Base-by-base conservation (phyloP, 2,888 invertebrate species). In the Lomographa bimaculata region DNA sequence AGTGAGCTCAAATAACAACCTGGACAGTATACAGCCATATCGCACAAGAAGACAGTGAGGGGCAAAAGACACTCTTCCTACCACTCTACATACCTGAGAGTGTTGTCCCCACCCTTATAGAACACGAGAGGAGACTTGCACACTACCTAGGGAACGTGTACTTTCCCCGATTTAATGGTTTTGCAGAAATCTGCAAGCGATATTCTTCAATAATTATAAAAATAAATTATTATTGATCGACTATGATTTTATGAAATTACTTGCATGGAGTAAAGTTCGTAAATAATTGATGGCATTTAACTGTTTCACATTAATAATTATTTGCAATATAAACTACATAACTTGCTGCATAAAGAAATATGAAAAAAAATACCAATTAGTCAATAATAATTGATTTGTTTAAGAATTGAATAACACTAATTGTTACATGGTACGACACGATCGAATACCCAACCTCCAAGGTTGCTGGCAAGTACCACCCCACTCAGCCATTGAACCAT, bases 401-500 rank as follows among this genome's bases (percentile, higher is more conserved):
- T n/a, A 16, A 16, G 16, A 16, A 5, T 16, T 16, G 5, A 33
- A n/a, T n/a, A n/a, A n/a, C n/a, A n/a, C n/a, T n/a, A n/a, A n/a
- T n/a, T n/a, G n/a, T n/a, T n/a, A n/a, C n/a, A n/a, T n/a, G n/a
- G n/a, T n/a, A n/a, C 14, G 14, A 14, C 14, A 14, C 14, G 14
- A 33, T 33, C 33, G 24, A 33, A 33, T 33, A 33, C 33, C 14
- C 23, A 33, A 33, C 33, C 33, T 33, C 24, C 23, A 9, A 33
- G 33, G 33, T 7, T 33, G 23, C 24, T 16, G 33, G 33, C 24
- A 8, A 33, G 33, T 19, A 30, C 35, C 35, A 35, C 25, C 18
- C 35, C 25, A 35, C 35, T 26, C 35, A 35, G 35, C 35, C 35
- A 35, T 26, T 35, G 26, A 18, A 16, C n/a, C 3, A 32, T 21